Evolutionary conservation across 2,113 vertebrate species (phyloP).

Genomic region (Apodemus speciosus): DNA sequence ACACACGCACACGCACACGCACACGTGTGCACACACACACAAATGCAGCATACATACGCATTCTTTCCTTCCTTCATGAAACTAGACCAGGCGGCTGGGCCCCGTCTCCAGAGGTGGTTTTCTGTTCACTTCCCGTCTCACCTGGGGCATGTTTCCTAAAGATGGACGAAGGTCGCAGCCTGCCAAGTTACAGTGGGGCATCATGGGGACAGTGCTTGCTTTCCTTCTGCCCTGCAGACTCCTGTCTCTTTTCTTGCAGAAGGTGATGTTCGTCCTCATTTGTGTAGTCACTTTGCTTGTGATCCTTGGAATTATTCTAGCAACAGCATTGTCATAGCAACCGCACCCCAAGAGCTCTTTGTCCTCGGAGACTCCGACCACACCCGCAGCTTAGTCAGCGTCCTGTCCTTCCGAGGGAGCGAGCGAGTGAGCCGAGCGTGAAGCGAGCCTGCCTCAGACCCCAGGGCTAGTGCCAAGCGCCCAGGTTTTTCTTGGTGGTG

Average conservation of each 20-base stretch:
- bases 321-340: constrained; percentile 84
- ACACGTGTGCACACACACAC: too few species aligned
- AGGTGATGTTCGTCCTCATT: constrained; percentile 88
- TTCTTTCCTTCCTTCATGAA: neutral
- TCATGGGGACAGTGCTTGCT: neutral
- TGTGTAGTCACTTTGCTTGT: constrained; percentile 87
- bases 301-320: constrained; percentile 90
- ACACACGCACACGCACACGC: neutral
- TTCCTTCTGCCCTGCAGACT: constrained; percentile 35
- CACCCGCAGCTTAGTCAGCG: constrained; percentile 13
- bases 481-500: neutral
- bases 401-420: constrained; percentile 12
- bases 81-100: neutral
- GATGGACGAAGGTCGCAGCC: neutral
- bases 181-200: neutral
- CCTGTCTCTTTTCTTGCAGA: constrained; percentile 86
- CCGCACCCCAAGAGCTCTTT: constrained; percentile 63
- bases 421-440: neutral
- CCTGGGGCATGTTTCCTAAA: neutral
- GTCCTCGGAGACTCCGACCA: constrained; percentile 67
- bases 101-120: neutral
- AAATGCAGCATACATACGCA: neutral
- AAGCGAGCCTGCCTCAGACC: constrained; percentile 24
- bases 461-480: neutral
- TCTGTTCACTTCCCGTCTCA: neutral